Conservation (phyloP, 2,888 invertebrate genomes). For the Heterodera filipjevi region DNA sequence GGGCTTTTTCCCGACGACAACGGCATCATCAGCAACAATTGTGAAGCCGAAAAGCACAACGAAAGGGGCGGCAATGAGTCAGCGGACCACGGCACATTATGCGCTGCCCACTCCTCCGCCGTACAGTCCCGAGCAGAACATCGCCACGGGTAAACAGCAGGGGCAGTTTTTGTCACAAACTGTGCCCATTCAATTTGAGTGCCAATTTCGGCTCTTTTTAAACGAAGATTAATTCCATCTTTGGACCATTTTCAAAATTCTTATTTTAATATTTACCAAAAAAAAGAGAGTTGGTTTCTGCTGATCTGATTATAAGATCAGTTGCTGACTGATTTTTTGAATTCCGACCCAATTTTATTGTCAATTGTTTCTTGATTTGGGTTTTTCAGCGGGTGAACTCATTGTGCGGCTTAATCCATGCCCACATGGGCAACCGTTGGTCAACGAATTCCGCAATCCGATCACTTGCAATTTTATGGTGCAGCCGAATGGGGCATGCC, state of each 20-base stretch:
- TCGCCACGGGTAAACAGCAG: conserved; percentile 1
- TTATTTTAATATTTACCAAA: no score
- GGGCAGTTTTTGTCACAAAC: conserved; percentile 11
- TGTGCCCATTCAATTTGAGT: no score
- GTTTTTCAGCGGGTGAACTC: conserved; percentile 2
- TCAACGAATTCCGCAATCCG: conserved; percentile 59
- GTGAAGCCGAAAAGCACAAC: not conserved
- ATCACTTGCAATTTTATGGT: conserved; percentile 61
- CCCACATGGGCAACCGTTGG: conserved; percentile 54
- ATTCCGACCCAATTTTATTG: conserved; percentile 4
- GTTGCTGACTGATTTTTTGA: conserved; percentile 32
- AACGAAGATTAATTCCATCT: no score
- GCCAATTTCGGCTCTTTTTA: conserved; percentile 27
- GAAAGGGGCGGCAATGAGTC: not conserved
- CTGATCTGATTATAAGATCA: no score
- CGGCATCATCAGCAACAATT: not conserved
- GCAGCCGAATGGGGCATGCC: conserved; percentile 62
- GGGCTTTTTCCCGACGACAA: no score
- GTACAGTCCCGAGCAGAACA: conserved; percentile 8
- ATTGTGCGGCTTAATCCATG: conserved; percentile 58
- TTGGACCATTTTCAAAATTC: no score
- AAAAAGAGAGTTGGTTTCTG: no score
- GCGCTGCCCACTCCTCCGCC: conserved; percentile 12
- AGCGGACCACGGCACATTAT: not conserved
- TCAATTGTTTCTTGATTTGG: no score